Conservation (phyloP, 2,113 vertebrate genomes). For the Serilophus lunatus region DNA sequence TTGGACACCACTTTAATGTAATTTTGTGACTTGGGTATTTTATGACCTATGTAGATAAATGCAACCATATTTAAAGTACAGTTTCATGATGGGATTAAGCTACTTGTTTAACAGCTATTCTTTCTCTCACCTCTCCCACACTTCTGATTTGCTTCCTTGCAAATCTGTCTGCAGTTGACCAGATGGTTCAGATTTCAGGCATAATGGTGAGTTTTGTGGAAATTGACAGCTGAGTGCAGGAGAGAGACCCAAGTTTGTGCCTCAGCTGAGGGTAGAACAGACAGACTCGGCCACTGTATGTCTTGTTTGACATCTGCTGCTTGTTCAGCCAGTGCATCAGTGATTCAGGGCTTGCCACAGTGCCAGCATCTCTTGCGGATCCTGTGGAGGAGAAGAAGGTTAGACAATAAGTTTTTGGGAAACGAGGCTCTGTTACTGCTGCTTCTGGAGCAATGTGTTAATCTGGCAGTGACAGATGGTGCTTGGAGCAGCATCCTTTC, state of each 20-base stretch:
- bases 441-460: neutral
- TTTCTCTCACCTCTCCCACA: neutral
- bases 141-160: conserved; percentile 7
- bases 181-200: conserved; percentile 17
- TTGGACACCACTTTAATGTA: neutral
- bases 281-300: neutral
- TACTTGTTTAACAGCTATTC: neutral
- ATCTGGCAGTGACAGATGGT: neutral
- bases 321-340: neutral
- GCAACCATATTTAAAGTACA: neutral
- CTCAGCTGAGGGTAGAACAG: neutral
- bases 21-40: neutral
- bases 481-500: neutral
- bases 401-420: neutral
- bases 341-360: neutral
- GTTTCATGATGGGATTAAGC: neutral
- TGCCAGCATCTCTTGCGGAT: neutral
- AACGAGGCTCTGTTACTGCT: neutral
- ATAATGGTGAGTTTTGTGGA: neutral
- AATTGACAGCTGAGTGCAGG: neutral
- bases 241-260: neutral
- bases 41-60: neutral
- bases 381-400: neutral
- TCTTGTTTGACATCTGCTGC: neutral
- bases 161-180: neutral